Evolutionary conservation across 64 coral and sea anemone genomes (phyloP).

Genomic region (Actinia tenebrosa): DNA sequence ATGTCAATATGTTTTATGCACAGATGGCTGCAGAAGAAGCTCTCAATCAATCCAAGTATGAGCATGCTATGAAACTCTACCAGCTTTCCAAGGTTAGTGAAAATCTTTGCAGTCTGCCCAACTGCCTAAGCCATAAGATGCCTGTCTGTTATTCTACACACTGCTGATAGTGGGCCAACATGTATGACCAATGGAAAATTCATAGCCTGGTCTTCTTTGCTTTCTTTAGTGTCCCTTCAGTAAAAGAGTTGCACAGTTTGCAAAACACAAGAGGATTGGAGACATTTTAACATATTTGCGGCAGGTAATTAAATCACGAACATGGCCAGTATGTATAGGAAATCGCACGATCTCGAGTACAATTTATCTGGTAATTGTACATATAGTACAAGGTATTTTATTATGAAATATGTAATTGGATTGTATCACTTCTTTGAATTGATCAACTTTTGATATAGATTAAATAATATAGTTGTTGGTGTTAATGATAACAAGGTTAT

Average conservation of each 20-base stretch:
- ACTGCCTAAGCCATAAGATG: no score
- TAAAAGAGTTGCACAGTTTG: conserved; percentile 84
- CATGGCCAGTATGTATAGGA: background rate
- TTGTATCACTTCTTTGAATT: no score
- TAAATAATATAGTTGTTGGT: no score
- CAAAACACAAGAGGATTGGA: conserved; percentile 77
- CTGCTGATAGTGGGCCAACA: no score
- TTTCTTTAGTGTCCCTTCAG: conserved; percentile 64
- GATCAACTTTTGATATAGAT: no score
- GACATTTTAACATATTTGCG: conserved; percentile 83
- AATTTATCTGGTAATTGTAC: no score
- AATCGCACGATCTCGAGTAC: no score
- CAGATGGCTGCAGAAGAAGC: conserved; percentile 87
- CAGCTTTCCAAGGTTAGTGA: conserved; percentile 87
- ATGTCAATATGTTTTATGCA: background rate
- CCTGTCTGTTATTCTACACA: no score
- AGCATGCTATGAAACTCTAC: conserved; percentile 81
- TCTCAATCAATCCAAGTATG: conserved; percentile 51
- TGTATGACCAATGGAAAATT: no score
- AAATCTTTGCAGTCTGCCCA: no score
- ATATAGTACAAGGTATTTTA: no score
- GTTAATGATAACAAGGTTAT: background rate
- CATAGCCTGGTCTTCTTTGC: background rate
- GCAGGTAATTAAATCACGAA: conserved; percentile 53
- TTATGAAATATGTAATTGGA: no score